phyloP scores from a whole-genome alignment of 64 coral and sea anemone genomes.

The Montipora sp. region DNA sequence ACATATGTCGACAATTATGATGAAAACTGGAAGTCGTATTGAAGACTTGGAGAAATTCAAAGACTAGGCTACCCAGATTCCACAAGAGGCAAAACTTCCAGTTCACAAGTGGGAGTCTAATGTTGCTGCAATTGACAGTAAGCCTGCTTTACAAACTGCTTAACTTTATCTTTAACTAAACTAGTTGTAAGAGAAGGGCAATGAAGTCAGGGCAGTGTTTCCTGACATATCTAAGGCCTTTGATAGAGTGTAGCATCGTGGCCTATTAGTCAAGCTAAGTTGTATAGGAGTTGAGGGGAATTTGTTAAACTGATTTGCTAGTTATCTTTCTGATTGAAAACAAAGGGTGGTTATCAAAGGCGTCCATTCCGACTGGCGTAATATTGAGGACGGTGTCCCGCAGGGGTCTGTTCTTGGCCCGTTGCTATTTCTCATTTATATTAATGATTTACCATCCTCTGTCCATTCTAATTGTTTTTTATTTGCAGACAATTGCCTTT shows the following conservation, averaged over 20 bases:
- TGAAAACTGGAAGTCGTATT: no score
- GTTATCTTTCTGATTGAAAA: neutral
- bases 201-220: slow-evolving; percentile 39
- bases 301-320: neutral
- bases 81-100: no score
- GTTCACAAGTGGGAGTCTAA: no score
- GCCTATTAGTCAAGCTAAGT: neutral
- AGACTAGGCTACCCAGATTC: no score
- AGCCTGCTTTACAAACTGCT: no score
- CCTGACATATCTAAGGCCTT: neutral
- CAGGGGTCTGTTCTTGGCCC: neutral
- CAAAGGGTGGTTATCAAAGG: slow-evolving; percentile 25
- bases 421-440: neutral
- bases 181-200: slow-evolving; percentile 5
- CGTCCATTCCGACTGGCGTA: neutral
- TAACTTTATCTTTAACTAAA: no score
- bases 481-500: slow-evolving; percentile 1
- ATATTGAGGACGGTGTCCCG: neutral
- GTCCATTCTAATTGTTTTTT: neutral
- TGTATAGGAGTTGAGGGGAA: neutral
- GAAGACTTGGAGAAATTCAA: no score
- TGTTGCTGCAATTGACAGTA: no score
- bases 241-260: neutral
- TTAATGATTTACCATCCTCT: neutral
- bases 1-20: no score